Percentiles rank a stretch among this genome's conserved stretches.
Evolutionary conservation across 2,888 invertebrate species (phyloP).

Genomic region (Chrysotoxum bicinctum): DNA sequence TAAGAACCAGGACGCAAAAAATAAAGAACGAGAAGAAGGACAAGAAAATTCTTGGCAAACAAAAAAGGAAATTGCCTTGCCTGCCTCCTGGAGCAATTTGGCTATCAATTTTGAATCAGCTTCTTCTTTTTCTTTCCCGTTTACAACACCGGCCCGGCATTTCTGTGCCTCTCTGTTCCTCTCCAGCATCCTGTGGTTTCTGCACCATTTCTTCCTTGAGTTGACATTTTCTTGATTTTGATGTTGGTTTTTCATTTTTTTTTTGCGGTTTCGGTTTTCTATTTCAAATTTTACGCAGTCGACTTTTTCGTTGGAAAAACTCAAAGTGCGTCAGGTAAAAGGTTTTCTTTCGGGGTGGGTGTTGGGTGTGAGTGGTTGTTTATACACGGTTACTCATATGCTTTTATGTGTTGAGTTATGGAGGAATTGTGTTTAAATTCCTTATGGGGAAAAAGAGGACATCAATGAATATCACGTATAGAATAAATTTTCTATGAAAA

Average conservation of each 20-base stretch:
- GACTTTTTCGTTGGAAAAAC: constrained; percentile 34
- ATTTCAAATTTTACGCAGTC: constrained; percentile 53
- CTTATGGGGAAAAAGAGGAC: background rate
- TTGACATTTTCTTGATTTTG: constrained; percentile 32
- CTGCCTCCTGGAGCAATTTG: constrained; percentile 67
- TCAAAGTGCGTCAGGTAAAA: constrained; percentile 52
- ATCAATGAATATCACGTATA: constrained; percentile 16
- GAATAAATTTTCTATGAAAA: background rate
- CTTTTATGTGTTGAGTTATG: constrained; percentile 11
- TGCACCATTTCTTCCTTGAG: constrained; percentile 25
- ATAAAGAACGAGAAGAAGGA: constrained; percentile 44
- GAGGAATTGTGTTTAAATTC: constrained; percentile 4
- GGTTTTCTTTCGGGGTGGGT: background rate
- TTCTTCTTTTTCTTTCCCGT: background rate
- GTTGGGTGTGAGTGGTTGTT: background rate
- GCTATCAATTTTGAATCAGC: constrained; percentile 69
- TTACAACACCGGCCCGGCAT: background rate
- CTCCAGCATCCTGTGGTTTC: constrained; percentile 11
- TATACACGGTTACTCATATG: background rate
- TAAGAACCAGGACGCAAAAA: constrained; percentile 27
- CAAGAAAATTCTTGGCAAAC: constrained; percentile 45
- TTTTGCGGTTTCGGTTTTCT: constrained; percentile 20
- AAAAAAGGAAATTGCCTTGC: constrained; percentile 67
- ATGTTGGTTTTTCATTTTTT: constrained; percentile 10
- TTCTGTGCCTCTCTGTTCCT: background rate